Conservation (phyloP, 1,140 invertebrate species). For the Bombyx mori region DNA sequence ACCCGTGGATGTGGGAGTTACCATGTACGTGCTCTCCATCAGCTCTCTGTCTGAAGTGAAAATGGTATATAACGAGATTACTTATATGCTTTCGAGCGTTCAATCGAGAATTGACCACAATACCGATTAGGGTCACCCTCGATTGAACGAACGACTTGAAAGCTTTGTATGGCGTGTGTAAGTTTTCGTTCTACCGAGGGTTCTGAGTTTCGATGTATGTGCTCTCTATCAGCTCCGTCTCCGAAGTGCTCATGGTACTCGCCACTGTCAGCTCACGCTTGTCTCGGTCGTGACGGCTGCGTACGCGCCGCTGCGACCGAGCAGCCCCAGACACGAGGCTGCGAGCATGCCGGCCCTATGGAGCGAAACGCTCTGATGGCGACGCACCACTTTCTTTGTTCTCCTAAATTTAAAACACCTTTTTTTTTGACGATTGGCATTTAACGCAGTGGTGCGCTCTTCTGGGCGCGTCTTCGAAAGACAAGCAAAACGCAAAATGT, state of each 20-base stretch:
- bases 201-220: constrained; percentile 80
- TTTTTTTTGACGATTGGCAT: constrained; percentile 16
- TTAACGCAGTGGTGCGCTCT: constrained; percentile 31
- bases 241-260: constrained; percentile 97
- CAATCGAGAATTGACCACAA: constrained; percentile 20
- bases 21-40: constrained; percentile 97
- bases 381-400: constrained; percentile 25
- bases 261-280: constrained; percentile 55
- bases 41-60: constrained; percentile 97
- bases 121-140: constrained; percentile 32
- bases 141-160: constrained; percentile 28
- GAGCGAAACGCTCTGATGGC: constrained; percentile 45
- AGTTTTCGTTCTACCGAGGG: constrained; percentile 39
- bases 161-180: constrained; percentile 5
- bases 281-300: constrained; percentile 46
- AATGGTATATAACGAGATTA: constrained; percentile 82
- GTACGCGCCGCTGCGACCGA: constrained; percentile 43
- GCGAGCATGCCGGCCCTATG: constrained; percentile 58
- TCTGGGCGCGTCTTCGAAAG: constrained; percentile 44
- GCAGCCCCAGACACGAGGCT: constrained; percentile 59
- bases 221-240: constrained; percentile 98
- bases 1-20: constrained; percentile 95
- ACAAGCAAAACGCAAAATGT: constrained; percentile 49
- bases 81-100: constrained; percentile 7
- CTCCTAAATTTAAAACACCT: constrained; percentile 1